Evolutionary conservation across 1,140 invertebrate genomes (phyloP), one percentile per base, ranked within the genome.

Genomic region (Orussus abietinus): DNA sequence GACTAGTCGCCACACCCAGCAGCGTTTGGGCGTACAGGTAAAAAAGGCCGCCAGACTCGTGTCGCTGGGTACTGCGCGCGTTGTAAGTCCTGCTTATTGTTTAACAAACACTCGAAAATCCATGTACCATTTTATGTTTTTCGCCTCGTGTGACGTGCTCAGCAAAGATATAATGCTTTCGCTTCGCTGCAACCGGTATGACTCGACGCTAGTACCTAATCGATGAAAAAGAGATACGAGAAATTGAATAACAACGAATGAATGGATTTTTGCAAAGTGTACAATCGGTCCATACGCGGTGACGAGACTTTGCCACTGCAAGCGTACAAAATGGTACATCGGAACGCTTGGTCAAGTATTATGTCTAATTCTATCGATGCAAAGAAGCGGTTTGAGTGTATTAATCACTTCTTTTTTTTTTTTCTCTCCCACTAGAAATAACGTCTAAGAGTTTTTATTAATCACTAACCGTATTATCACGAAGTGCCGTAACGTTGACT

Each of bases 11-110:
- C 89, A 92, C 75, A 82, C 83, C 39, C 84, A 87, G 62, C 79
- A 81, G 47, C 83, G 86, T 59, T 79, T 88, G 67, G 89, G 89
- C 78, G 88, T 93, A 77, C 90, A 92, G 88, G 90, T 93, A 88
- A 85, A 80, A 64, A 74, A 76, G 69, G 74, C 73, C 57, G 72
- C 66, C 63, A 74, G 57, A 69, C 62, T 71, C 67, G 67, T 72
- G 64, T 72, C 68, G 60, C 68, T 74, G 71, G 60, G 69, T 69
- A 71, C 66, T 70, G 69, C 66, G 68, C 79, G 62, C 68, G 77
- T 72, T 72, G 77, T 80, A 78, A 79, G 76, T 77, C 59, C 69
- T 73, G 69, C 69, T 74, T 74, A 62, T 68, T 68, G 63, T 72
- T 72, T 74, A 70, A 69, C 66, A 66, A 71, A 64, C 60, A 61